Conservation (phyloP, 2,888 invertebrate species). For the Dorcus parallelipipedus region DNA sequence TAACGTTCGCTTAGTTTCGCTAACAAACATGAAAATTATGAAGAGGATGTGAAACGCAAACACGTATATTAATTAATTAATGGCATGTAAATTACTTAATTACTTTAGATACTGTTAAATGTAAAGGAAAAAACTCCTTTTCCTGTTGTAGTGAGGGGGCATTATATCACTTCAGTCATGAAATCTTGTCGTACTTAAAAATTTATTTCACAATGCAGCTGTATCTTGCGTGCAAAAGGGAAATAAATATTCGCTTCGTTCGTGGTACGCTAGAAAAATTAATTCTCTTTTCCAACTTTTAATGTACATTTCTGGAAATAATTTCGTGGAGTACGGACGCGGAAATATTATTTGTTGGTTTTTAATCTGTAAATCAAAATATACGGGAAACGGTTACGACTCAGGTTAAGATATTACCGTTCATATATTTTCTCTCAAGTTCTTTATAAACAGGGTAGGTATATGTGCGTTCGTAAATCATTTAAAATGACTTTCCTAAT, state of each 20-base stretch:
- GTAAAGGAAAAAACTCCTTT: not conserved
- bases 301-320: not conserved
- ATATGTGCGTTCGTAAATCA: no score
- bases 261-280: constrained; percentile 11
- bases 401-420: no score
- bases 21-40: not conserved
- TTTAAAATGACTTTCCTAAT: no score
- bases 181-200: constrained; percentile 15
- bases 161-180: constrained; percentile 2
- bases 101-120: not conserved
- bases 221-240: constrained; percentile 11
- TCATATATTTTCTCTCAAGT: no score
- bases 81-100: not conserved
- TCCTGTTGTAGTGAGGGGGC: not conserved
- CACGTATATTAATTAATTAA: not conserved
- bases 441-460: no score
- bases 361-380: no score
- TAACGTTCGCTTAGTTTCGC: constrained; percentile 9
- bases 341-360: not conserved
- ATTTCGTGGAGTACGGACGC: not conserved
- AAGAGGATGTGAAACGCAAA: no score
- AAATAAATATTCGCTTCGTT: constrained; percentile 12
- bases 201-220: constrained; percentile 16
- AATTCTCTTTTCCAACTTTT: constrained; percentile 10
- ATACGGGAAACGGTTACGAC: no score